Evolutionary conservation across 2,888 invertebrate genomes (phyloP), one percentile per base, ranked within the genome.

Genomic region (Sinotaia quadrata): DNA sequence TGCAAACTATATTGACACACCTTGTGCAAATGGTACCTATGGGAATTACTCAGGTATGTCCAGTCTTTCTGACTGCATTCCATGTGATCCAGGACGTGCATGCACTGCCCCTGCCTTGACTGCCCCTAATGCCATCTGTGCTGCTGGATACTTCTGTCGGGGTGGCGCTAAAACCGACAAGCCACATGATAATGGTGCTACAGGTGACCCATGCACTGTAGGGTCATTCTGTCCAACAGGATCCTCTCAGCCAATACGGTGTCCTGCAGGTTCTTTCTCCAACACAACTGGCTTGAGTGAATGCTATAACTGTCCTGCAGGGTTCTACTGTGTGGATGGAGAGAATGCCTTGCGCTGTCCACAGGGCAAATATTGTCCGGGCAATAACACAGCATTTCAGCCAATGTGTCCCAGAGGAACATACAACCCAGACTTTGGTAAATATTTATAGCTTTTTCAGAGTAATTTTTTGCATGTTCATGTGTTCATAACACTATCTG

Each of bases 11-110:
- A 67, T 60, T 4, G 73, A 78, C 47, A 76, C 69, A 12, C 85
- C 85, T 5, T 87, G 87, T 65, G 78, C 79, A 10, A 84, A 84
- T 67, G 86, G 87, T n/a, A 87, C 86, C 0, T 87, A 85, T 73
- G 81, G 83, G 52, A 85, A 84, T 70, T 74, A 76, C 66, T 81
- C 82, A 24, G 71, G 71, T 27, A 75, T 80, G 59, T 71, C 70
- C 29, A 75, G 66, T 37, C 73, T 68, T 37, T 72, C 75, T 4
- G 80, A 84, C 71, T 87, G 86, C 69, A 79, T 81, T 2, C 59
- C 67, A 2, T 87, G 87, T 75, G 84, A 84, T 63, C 84, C 85
- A 21, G 87, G 86, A 7, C 68, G 70, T 24, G 84, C 81, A 7
- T 87, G 87, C 73, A 75, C 69, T 44, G 86, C 84, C 2, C 59